Percentiles rank a stretch among this genome's conserved stretches.
These are phyloP conservation scores for Bombus consobrinus DNA, from an alignment of 1,140 invertebrate genomes.

Conservation along the genomic window DNA sequence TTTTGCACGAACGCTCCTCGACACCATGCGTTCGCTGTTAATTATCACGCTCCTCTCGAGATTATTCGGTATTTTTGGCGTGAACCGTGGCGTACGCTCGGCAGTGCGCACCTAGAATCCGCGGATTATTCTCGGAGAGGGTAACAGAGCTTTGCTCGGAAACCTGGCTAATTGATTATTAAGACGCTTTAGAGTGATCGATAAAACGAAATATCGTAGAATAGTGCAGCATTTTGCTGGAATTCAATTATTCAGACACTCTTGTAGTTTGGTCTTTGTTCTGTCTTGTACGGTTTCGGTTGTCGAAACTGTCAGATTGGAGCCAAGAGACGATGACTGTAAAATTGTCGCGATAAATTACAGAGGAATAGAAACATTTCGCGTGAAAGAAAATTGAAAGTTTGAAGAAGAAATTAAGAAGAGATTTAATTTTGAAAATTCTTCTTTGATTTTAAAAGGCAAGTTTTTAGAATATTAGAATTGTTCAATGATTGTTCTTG, in stretches of 20 bases:
- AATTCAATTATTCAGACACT: not conserved
- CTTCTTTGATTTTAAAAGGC: not conserved
- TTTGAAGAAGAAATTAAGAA: not conserved
- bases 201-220: not conserved
- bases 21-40: conserved; percentile 43
- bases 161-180: conserved; percentile 42
- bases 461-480: not conserved
- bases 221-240: not conserved
- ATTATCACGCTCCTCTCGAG: conserved; percentile 49
- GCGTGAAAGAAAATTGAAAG: too few species aligned
- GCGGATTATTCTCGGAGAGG: conserved; percentile 32
- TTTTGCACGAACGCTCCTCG: conserved; percentile 39
- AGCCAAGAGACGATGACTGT: not conserved
- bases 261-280: not conserved
- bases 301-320: not conserved
- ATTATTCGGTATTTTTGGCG: conserved; percentile 61
- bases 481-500: not conserved
- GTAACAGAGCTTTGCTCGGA: conserved; percentile 15
- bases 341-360: not conserved
- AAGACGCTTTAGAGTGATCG: conserved; percentile 43
- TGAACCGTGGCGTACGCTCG: conserved; percentile 30
- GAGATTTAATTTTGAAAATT: not conserved
- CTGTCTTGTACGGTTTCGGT: not conserved
- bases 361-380: not conserved
- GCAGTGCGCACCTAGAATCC: conserved; percentile 37